Evolutionary conservation across 2,888 invertebrate species (phyloP).

Genomic region (Bembecia ichneumoniformis): DNA sequence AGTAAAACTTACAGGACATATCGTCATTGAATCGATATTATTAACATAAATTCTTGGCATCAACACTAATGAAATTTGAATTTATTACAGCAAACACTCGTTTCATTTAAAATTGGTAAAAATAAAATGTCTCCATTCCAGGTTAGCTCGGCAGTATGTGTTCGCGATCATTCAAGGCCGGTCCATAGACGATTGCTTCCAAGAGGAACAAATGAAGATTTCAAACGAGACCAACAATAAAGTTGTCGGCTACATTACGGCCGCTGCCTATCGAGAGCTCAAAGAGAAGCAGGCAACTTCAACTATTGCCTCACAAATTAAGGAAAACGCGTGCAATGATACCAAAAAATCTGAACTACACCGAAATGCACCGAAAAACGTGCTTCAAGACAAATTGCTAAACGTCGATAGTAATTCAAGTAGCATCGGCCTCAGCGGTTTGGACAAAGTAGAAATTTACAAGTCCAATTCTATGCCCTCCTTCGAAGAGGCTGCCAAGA

Average conservation of each 20-base stretch:
- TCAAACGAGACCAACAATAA: slow-evolving; percentile 40
- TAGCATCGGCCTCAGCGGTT: slow-evolving; percentile 39
- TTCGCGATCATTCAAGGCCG: slow-evolving; percentile 77
- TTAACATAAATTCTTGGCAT: no score
- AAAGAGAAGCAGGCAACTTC: slow-evolving; percentile 28
- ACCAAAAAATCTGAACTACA: slow-evolving; percentile 30
- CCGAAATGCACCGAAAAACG: slow-evolving; percentile 47
- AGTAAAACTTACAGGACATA: no score
- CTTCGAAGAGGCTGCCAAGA: slow-evolving; percentile 59
- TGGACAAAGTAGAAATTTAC: slow-evolving; percentile 44
- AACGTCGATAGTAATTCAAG: slow-evolving; percentile 57
- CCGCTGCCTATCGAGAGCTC: slow-evolving; percentile 50
- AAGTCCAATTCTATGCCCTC: slow-evolving; percentile 61
- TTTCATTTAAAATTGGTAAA: no score
- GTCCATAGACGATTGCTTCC: slow-evolving; percentile 75
- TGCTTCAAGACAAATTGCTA: slow-evolving; percentile 61
- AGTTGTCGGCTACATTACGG: slow-evolving; percentile 67
- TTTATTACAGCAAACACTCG: no score
- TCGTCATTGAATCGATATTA: no score
- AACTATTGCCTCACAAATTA: slow-evolving; percentile 42
- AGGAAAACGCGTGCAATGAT: slow-evolving; percentile 49
- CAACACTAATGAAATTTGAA: no score
- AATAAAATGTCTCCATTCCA: slow-evolving; percentile 19
- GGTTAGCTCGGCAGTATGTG: slow-evolving; percentile 76
- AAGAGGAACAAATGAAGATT: slow-evolving; percentile 51